These are phyloP conservation scores for Thera obeliscata DNA, from an alignment of 2,888 invertebrate species.

Conservation along the genomic window DNA sequence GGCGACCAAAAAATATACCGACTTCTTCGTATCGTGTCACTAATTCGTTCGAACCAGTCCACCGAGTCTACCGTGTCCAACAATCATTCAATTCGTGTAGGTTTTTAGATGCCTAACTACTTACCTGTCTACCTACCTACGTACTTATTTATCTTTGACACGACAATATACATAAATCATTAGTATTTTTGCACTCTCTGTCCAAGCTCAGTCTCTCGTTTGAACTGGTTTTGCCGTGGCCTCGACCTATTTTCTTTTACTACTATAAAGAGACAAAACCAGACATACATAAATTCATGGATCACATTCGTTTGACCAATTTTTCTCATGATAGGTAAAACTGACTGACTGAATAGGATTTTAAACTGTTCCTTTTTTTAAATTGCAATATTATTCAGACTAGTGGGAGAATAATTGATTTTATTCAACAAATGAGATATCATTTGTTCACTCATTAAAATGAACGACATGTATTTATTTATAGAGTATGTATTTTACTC, in stretches of 20 bases:
- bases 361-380: no score
- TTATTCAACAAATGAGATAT: no score
- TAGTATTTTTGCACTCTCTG: constrained; percentile 32
- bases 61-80: constrained; percentile 19
- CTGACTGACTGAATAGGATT: no score
- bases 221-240: constrained; percentile 29
- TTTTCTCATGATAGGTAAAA: background rate
- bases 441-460: no score
- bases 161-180: constrained; percentile 35
- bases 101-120: constrained; percentile 5
- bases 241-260: constrained; percentile 35
- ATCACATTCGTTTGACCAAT: background rate
- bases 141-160: constrained; percentile 33
- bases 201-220: constrained; percentile 22
- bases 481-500: no score
- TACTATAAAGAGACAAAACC: constrained; percentile 7
- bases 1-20: no score
- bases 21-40: no score
- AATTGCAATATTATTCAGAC: no score
- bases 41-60: background rate
- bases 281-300: constrained; percentile 12
- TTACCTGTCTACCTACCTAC: constrained; percentile 6
- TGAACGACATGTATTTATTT: no score
- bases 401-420: no score
- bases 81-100: constrained; percentile 1